Conservation (phyloP, 37 sponge, comb jelly and placozoan species). For the Cliona cf. orientalis region DNA sequence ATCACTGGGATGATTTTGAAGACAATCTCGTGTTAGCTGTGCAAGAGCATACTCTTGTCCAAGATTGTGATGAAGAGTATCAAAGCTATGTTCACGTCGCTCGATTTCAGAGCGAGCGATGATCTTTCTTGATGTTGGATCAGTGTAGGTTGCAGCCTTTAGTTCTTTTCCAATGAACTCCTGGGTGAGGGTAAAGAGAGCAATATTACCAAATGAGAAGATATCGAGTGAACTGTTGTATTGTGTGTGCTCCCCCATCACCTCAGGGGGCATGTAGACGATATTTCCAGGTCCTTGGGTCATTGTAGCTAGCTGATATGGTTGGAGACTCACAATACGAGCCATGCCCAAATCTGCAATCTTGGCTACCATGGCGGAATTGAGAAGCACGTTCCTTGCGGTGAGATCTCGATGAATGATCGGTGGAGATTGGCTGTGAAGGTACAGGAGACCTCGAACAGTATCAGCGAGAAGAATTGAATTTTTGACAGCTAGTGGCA, state of each 20-base stretch:
- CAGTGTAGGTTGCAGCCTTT: neutral
- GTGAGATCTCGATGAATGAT: slow-evolving; percentile 68
- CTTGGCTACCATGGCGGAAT: slow-evolving; percentile 50
- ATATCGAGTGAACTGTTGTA: slow-evolving; percentile 12
- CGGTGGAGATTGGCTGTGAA: slow-evolving; percentile 59
- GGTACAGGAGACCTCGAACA: slow-evolving; percentile 45
- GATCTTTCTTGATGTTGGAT: neutral
- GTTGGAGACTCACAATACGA: slow-evolving; percentile 24
- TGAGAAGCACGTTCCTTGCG: slow-evolving; percentile 63
- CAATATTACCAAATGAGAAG: slow-evolving; percentile 57
- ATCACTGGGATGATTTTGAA: neutral
- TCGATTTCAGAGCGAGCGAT: neutral
- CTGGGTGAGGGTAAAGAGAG: slow-evolving; percentile 40
- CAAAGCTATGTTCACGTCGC: neutral
- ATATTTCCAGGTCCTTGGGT: slow-evolving; percentile 10
- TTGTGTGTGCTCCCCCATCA: neutral
- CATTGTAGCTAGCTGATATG: neutral
- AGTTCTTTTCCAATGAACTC: slow-evolving; percentile 13
- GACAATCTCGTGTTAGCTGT: neutral
- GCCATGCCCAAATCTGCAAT: slow-evolving; percentile 73
- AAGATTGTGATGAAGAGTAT: neutral
- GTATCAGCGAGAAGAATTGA: slow-evolving; percentile 44
- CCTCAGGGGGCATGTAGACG: slow-evolving; percentile 54
- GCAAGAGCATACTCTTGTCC: neutral
- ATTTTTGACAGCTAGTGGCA: slow-evolving; percentile 29